Percentiles rank a stretch among this genome's conserved stretches.
Evolutionary conservation across 2,113 vertebrate genomes (phyloP).

Genomic region (Leucoraja erinaceus): DNA sequence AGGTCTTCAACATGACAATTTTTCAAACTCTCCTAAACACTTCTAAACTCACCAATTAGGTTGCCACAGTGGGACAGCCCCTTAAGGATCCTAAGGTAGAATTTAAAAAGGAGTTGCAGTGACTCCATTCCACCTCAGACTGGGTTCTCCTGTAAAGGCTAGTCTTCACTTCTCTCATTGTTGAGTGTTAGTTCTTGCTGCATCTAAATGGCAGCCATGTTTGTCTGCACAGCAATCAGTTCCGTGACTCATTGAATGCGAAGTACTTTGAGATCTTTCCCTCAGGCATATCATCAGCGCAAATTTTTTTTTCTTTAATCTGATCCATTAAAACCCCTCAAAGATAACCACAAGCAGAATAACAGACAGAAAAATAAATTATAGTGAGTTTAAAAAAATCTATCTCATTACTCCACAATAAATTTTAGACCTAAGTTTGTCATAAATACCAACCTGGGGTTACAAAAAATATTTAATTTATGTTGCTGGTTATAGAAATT

Average conservation of each 20-base stretch:
- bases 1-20: too few species aligned
- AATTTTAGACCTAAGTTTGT: neutral
- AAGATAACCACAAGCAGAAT: neutral
- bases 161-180: too few species aligned
- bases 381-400: neutral
- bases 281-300: neutral
- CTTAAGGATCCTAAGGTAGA: neutral
- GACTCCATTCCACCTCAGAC: neutral
- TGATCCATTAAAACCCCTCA: neutral
- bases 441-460: neutral
- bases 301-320: neutral
- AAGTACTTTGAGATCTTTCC: neutral
- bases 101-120: neutral
- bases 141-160: too few species aligned
- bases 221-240: neutral
- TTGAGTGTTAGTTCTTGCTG: neutral
- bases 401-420: neutral
- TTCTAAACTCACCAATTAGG: too few species aligned
- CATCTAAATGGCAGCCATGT: neutral
- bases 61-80: too few species aligned
- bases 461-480: neutral
- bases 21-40: too few species aligned
- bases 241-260: neutral
- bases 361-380: neutral
- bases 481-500: neutral